phyloP scores from a whole-genome alignment of 1,140 invertebrate species.

The Drosophila lacertosa region DNA sequence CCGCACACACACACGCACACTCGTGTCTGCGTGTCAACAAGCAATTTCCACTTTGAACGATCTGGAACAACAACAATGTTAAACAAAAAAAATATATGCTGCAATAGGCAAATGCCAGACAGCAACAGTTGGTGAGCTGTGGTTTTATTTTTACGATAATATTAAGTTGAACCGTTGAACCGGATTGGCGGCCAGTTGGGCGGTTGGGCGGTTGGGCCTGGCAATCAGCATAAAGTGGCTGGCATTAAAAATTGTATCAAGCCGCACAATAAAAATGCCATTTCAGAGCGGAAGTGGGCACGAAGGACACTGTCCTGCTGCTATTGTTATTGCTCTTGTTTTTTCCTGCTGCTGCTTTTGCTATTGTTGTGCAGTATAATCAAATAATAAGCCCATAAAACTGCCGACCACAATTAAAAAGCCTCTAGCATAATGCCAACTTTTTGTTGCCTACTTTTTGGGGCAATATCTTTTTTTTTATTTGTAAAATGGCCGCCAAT shows the following conservation, averaged over 20 bases:
- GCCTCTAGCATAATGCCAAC: conserved; percentile 51
- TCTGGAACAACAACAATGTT: conserved; percentile 28
- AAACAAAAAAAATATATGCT: conserved; percentile 8
- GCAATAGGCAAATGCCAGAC: conserved; percentile 40
- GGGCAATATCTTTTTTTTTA: conserved; percentile 8
- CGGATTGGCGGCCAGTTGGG: conserved; percentile 4
- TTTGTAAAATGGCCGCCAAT: conserved; percentile 38
- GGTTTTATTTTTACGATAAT: conserved; percentile 78
- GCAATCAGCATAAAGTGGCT: conserved; percentile 81
- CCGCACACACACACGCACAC: not conserved
- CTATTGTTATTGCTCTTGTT: conserved; percentile 28
- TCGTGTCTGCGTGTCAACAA: conserved; percentile 72
- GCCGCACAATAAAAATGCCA: conserved; percentile 72
- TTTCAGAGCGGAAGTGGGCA: conserved; percentile 61
- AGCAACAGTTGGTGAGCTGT: conserved; percentile 56
- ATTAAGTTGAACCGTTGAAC: conserved; percentile 61
- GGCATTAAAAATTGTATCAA: conserved; percentile 76
- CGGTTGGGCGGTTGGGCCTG: conserved; percentile 44
- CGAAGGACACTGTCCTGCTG: not conserved
- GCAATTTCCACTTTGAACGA: conserved; percentile 71
- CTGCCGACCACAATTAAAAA: conserved; percentile 73
- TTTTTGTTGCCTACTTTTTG: conserved; percentile 57
- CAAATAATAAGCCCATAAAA: conserved; percentile 80
- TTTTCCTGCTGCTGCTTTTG: not conserved
- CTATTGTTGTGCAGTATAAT: conserved; percentile 39